A percentile compares a stretch with the other conserved stretches of the same genome.
phyloP scores from a whole-genome alignment of 1,140 invertebrate species.

The Drosophila bocqueti region DNA sequence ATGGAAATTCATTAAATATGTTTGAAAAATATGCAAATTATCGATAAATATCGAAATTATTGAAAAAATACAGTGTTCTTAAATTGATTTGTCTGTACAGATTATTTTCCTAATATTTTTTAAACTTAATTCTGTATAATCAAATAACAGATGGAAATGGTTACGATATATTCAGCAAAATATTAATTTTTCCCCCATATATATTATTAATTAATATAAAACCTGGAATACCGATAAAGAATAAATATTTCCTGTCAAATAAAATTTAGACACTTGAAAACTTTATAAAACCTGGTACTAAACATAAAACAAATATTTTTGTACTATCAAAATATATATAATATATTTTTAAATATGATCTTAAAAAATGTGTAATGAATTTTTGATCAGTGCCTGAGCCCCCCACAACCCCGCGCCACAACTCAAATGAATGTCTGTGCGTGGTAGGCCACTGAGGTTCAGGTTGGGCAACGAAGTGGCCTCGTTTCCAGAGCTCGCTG shows the following conservation, averaged over 20 bases:
- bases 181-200: not conserved
- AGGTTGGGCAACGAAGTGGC: conserved; percentile 46
- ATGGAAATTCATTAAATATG: too few species aligned
- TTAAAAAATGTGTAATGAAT: not conserved
- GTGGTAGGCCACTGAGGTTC: conserved; percentile 40
- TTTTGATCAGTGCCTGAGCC: not conserved
- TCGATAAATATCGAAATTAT: too few species aligned
- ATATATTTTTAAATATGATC: not conserved
- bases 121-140: too few species aligned
- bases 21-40: too few species aligned
- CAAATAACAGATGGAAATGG: too few species aligned
- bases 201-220: too few species aligned
- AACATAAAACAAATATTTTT: not conserved
- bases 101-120: too few species aligned
- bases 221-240: not conserved
- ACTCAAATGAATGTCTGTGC: conserved; percentile 32
- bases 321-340: not conserved
- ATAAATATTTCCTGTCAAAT: not conserved
- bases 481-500: conserved; percentile 47
- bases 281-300: accelerated
- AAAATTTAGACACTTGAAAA: too few species aligned
- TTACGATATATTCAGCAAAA: not conserved
- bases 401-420: not conserved
- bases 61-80: too few species aligned
- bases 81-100: too few species aligned